Evolutionary conservation across 2,888 invertebrate species (phyloP), one percentile per base, ranked within the genome.

Genomic region (Cataglyphis altisquamis): DNA sequence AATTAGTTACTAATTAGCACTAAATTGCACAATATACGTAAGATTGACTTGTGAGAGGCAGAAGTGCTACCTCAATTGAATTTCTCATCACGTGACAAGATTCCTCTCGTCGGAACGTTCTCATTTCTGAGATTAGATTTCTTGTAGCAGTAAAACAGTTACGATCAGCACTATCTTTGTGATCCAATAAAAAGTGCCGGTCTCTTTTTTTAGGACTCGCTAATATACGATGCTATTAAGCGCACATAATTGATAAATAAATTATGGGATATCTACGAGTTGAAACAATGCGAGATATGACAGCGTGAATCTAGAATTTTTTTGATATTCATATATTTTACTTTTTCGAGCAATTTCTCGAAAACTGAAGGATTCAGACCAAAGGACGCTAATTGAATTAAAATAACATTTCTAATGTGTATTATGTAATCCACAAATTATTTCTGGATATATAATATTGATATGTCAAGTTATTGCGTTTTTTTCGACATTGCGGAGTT

Each of bases 1-100:
- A 64, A 75, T 75, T 75, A 52, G 63, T 21, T 25, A 52, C 32
- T 75, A 75, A 75, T 39, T 52, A 64, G n/a, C 52, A 39, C 2
- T 75, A 52, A 64, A 75, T 75, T 52, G n/a, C 25, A 52, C 36
- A 52, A 64, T 52, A 52, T 18, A 75, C 18, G 8, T 75, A 52
- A 64, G 64, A 36, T 36, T 63, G 10, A 64, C 21, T 64, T 25
- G n/a, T 15, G 36, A 48, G 36, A 36, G 48, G 18, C 10, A 21
- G 10, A 48, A 3, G 9, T 72, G 10, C 9, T 48, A 10, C 5
- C n/a, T n/a, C n/a, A 15, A 62, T 73, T 15, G 21, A 45, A 15
- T 8, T 32, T 63, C 36, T 75, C 15, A 15, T 36, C 21, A 45
- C n/a, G 18, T 41, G 29, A 29, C n/a, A 15, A n/a, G 15, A 15